Evolutionary conservation across 2,888 invertebrate genomes (phyloP), one percentile per base, ranked within the genome.

Genomic region (Stenichneumon culpator): DNA sequence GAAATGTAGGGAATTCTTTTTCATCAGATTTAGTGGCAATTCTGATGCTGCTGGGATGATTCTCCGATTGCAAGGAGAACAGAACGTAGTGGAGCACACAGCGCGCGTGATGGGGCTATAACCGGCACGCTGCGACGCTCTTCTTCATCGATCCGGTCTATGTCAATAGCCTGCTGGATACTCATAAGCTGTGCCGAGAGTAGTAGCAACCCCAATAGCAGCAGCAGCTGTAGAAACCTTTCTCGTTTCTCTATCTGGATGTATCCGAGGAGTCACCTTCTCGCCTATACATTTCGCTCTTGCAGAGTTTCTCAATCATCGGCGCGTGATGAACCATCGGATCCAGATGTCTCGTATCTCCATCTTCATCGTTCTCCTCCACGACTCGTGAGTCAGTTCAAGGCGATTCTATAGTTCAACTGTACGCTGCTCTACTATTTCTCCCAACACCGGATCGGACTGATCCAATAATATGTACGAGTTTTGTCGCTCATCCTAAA

Each of bases 61-160:
- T 81, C 78, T 70, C 16, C 47, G 52, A 81, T 78, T 73, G 81
- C 69, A 39, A 65, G 1, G 75, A 75, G 69, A 83, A 80, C 67
- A 81, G 63, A 78, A 47, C 52, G 44, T 73, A 69, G 73, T 25
- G 54, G 68, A 52, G 60, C 47, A 72, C 52, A 47, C 32, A 22
- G 39, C 39, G 47, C 67, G 67, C 44, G 36, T 70, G 69, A 72
- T 67, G 65, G 54, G 82, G 65, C 84, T 65, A 82, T 84, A 82
- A 82, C 84, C 74, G 65, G 82, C 82, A 84, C 79, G 73, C 80
- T 75, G 80, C 54, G 83, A 50, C 84, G 81, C 74, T 69, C 70
- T 84, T 84, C 82, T 82, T 82, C 84, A 84, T 84, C 84, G 84
- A 82, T 84, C 84, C 79, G 57, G 74, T 70, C 74, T 68, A 70